These are phyloP conservation scores for Tanypteryx hageni DNA, from an alignment of 2,888 invertebrate species.

Conservation along the genomic window DNA sequence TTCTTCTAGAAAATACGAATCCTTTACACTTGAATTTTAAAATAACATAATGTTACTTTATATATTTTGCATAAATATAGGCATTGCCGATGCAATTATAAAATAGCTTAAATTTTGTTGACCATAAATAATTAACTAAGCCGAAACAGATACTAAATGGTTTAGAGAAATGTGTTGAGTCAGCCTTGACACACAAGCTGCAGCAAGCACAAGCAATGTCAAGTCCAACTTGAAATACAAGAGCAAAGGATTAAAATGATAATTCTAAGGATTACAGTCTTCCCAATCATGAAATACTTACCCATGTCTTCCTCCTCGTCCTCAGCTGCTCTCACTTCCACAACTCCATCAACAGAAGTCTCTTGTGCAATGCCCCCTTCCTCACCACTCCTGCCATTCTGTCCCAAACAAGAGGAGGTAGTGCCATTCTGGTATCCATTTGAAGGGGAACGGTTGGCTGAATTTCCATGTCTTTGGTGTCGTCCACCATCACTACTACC, in stretches of 20 bases:
- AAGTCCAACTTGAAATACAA: neutral
- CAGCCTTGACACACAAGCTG: too few relatives aligned
- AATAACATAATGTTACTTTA: too few relatives aligned
- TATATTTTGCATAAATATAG: too few relatives aligned
- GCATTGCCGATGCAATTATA: too few relatives aligned
- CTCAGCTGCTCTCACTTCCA: conserved; percentile 39
- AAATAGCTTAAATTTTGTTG: too few relatives aligned
- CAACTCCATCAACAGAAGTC: conserved; percentile 8
- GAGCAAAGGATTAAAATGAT: neutral
- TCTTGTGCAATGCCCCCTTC: conserved; percentile 37
- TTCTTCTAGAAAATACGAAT: too few relatives aligned
- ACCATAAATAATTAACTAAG: too few relatives aligned
- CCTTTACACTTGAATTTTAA: too few relatives aligned
- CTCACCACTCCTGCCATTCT: conserved; percentile 67
- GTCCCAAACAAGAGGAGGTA: conserved; percentile 68
- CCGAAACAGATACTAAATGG: too few relatives aligned
- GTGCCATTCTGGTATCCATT: conserved; percentile 71
- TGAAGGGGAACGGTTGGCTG: conserved; percentile 68
- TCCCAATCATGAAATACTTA: conserved; percentile 24
- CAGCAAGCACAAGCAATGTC: too few relatives aligned
- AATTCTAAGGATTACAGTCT: neutral
- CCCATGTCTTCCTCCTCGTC: conserved; percentile 64
- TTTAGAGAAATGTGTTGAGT: too few relatives aligned
- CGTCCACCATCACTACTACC: conserved; percentile 50
- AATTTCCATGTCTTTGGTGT: conserved; percentile 57